phyloP scores from a whole-genome alignment of 2,113 vertebrate species.

The Cyphomyrus discorhynchus region DNA sequence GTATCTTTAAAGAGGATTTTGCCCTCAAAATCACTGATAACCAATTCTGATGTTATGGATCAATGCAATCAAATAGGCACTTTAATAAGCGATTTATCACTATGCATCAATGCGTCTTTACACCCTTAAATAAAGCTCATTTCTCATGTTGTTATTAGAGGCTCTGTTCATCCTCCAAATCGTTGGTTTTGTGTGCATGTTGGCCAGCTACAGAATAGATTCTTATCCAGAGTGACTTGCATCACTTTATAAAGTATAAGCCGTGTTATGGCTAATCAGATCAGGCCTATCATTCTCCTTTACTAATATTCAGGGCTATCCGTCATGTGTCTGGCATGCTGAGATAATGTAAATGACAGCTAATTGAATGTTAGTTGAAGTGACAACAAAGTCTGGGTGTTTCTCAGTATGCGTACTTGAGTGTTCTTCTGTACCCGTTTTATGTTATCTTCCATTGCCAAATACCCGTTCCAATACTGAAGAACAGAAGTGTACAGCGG shows the following conservation, averaged over 20 bases:
- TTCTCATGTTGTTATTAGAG: slow-evolving; percentile 22
- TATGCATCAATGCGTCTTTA: not conserved
- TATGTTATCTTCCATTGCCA: not conserved
- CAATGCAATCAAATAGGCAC: not conserved
- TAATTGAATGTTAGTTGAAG: not conserved
- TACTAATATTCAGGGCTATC: not conserved
- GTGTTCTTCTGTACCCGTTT: not conserved
- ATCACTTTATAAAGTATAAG: not conserved
- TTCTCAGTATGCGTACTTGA: not conserved
- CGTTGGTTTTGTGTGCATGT: not conserved
- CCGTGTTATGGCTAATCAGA: not conserved
- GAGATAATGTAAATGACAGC: not conserved
- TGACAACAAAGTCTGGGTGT: not conserved
- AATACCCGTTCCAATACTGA: not conserved
- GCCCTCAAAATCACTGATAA: not conserved
- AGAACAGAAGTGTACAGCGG: not conserved
- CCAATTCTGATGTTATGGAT: not conserved
- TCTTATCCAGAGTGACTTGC: not conserved
- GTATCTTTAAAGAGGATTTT: too few relatives aligned
- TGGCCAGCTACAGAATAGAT: not conserved
- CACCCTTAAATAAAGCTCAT: slow-evolving; percentile 13
- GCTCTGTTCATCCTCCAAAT: not conserved
- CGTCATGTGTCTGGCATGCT: not conserved
- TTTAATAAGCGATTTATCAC: not conserved
- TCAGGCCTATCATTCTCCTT: not conserved